phyloP scores from a whole-genome alignment of 2,113 vertebrate species.

The Xerus inauris region DNA sequence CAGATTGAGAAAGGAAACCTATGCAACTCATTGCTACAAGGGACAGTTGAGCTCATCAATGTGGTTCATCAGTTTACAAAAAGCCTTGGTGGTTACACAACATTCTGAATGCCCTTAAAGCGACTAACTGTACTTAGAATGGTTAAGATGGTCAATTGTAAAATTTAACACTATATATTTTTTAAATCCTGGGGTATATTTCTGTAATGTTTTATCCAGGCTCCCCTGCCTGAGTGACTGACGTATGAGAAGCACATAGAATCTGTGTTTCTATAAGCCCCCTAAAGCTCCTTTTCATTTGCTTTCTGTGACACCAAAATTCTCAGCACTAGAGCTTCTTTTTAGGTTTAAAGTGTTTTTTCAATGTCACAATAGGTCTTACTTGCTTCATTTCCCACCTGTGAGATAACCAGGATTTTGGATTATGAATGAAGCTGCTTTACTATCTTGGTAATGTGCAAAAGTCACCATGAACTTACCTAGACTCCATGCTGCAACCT shows the following conservation, averaged over 20 bases:
- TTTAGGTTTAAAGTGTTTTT: neutral
- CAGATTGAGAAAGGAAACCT: neutral
- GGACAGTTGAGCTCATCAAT: neutral
- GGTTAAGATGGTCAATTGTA: neutral
- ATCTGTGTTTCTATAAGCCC: neutral
- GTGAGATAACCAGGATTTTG: neutral
- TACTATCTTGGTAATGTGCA: neutral
- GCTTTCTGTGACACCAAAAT: neutral
- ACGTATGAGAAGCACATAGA: neutral
- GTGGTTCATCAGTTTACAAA: neutral
- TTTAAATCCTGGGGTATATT: neutral
- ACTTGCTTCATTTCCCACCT: neutral
- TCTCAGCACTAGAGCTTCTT: neutral
- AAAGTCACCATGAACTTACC: neutral
- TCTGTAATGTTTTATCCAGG: neutral
- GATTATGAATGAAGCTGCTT: neutral
- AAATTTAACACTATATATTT: neutral
- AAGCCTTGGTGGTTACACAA: neutral
- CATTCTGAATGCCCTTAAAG: neutral
- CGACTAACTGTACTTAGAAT: neutral
- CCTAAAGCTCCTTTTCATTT: neutral
- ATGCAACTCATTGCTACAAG: neutral
- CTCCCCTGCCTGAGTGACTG: neutral
- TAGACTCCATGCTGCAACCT: neutral
- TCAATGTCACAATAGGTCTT: neutral